Percentiles rank a stretch among this genome's conserved stretches.
phyloP scores from a whole-genome alignment of 2,797 vertebrate species.

The Rallus crepitans region DNA sequence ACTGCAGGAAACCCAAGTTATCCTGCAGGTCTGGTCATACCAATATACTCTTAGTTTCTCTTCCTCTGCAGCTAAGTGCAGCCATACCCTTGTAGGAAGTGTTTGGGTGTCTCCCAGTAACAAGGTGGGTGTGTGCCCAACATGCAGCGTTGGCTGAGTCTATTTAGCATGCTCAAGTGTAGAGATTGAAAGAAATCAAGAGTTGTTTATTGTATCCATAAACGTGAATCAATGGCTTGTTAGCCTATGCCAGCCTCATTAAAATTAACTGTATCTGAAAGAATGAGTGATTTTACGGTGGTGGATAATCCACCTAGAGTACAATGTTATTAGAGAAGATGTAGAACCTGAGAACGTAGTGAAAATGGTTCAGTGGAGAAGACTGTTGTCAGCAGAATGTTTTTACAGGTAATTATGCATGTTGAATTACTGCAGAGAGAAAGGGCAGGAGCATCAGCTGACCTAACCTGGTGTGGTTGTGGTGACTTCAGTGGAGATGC shows the following conservation, averaged over 20 bases:
- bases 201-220: conserved; percentile 9
- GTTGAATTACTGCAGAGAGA: neutral
- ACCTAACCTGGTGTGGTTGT: neutral
- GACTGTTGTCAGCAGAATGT: neutral
- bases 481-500: neutral
- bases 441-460: neutral
- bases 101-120: neutral
- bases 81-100: neutral
- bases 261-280: conserved; percentile 32
- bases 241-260: conserved; percentile 30
- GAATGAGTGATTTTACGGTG: conserved; percentile 37
- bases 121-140: neutral
- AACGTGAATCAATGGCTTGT: conserved; percentile 40
- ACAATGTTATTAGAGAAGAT: neutral
- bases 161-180: neutral
- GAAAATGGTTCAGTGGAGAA: neutral
- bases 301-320: conserved; percentile 24
- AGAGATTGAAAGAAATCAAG: neutral
- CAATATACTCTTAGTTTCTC: neutral
- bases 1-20: conserved; percentile 13
- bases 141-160: fast-evolving
- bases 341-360: neutral
- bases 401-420: neutral
- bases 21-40: neutral
- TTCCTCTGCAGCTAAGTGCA: neutral